Conservation (phyloP, 2,797 vertebrate species). For the Micropoecilia bifurca region DNA sequence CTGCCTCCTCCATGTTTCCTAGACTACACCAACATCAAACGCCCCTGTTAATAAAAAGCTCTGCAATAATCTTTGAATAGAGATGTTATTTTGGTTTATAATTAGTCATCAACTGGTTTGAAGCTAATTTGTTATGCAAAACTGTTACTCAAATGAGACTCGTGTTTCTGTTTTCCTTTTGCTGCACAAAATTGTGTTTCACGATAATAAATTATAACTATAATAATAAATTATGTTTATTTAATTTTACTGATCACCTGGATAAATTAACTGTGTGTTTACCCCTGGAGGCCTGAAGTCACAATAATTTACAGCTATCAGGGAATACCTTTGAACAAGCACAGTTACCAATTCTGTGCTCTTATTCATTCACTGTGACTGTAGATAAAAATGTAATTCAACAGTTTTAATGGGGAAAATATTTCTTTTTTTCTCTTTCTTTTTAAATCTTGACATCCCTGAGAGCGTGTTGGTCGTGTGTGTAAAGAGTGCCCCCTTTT, state of each 20-base stretch:
- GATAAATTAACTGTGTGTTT: neutral
- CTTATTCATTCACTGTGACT: neutral
- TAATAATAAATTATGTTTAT: neutral
- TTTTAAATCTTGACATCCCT: neutral
- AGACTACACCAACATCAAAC: neutral
- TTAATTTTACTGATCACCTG: neutral
- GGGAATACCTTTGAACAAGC: neutral
- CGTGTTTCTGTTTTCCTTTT: neutral
- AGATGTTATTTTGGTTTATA: neutral
- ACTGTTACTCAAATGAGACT: neutral
- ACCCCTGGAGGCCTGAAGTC: neutral
- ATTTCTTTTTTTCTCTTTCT: neutral
- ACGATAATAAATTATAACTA: neutral
- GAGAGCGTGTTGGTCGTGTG: neutral
- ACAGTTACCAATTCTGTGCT: neutral
- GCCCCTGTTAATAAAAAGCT: neutral
- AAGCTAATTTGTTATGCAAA: neutral
- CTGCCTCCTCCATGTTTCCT: neutral
- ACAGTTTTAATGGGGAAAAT: neutral
- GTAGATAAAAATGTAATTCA: neutral
- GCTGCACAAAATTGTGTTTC: neutral
- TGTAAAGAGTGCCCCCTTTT: slow-evolving; percentile 66
- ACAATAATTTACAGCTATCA: neutral
- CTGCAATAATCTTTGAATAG: neutral
- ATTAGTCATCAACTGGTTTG: neutral